Base-by-base conservation (phyloP, 2,797 vertebrate genomes). In the Muscicapa striata region DNA sequence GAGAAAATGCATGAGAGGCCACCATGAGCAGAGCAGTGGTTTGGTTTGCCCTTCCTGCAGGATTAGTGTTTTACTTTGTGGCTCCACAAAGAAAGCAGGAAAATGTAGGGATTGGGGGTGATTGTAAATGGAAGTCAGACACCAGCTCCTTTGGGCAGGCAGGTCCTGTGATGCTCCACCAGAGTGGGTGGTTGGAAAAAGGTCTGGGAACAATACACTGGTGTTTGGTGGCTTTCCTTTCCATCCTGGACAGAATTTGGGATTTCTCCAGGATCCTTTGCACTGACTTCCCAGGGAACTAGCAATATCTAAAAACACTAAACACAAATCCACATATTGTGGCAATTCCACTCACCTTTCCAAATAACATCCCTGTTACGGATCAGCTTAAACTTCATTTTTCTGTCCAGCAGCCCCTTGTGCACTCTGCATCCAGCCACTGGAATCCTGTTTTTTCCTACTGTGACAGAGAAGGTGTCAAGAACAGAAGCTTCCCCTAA, bases 351-450 rank as follows among this genome's bases (percentile, higher is more conserved):
- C 98, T 98, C 97, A 99, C 99, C 99, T 94, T 98, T 98, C 99
- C 99, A 99, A 64, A 99, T 55, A 23, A 98, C 57, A 6, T 98
- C 91, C 51, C 78, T 91, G 0, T 98, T 98, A 16, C 98, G 98
- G 68, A 98, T 90, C 89, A 99, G 96, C 73, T 98, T 98, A 96
- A 99, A 99, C 79, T 97, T 98, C 86, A 98, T 97, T 32, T 97
- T 98, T 32, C 97, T 98, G 95, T 99, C 98, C 82, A 99, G 97
- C 8, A 97, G 97, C 45, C 99, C 99, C 40, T 98, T 99, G 78
- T 99, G 98, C 20, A 99, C 99, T 90, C 99, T 97, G 96, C 99
- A 99, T 30, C 99, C 99, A 27, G 99, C 99, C 22, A 99, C 98
- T 5, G 97, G 97, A 84, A 99, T 90, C 96, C 98, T 98, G 96